Evolutionary conservation across 2,797 vertebrate genomes (phyloP).

Genomic region (Gymnothorax reevesii): DNA sequence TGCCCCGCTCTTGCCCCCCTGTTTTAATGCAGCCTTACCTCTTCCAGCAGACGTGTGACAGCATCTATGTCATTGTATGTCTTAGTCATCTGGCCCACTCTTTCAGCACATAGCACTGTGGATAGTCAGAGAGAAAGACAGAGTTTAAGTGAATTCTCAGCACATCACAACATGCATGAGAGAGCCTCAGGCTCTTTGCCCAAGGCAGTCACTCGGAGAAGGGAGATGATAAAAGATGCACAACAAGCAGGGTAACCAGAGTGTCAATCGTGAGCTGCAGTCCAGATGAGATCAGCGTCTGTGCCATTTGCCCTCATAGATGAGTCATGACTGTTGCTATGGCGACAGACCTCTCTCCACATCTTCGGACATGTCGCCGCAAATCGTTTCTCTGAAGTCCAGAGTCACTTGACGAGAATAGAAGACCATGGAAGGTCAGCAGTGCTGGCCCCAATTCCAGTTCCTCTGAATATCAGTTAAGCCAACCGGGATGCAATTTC

Average conservation of each 20-base stretch:
- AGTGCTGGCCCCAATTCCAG: not conserved
- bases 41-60: constrained; percentile 95
- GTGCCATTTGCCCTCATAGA: not conserved
- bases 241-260: not conserved
- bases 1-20: not conserved
- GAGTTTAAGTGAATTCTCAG: not conserved
- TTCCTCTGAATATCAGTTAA: not conserved
- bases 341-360: not conserved
- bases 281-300: not conserved
- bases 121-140: constrained; percentile 34
- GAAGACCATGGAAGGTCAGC: not conserved
- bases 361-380: not conserved
- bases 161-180: not conserved
- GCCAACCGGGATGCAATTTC: too few relatives aligned
- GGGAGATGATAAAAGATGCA: not conserved
- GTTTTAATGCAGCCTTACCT: constrained; percentile 72
- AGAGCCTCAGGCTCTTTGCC: constrained; percentile 3
- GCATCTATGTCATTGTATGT: constrained; percentile 99
- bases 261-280: not conserved
- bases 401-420: not conserved
- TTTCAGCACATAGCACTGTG: constrained; percentile 95
- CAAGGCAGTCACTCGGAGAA: not conserved
- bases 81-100: constrained; percentile 99
- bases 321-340: not conserved
- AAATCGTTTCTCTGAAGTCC: not conserved